phyloP scores from a whole-genome alignment of 2,113 vertebrate genomes.

The Baryphthengus martii region DNA sequence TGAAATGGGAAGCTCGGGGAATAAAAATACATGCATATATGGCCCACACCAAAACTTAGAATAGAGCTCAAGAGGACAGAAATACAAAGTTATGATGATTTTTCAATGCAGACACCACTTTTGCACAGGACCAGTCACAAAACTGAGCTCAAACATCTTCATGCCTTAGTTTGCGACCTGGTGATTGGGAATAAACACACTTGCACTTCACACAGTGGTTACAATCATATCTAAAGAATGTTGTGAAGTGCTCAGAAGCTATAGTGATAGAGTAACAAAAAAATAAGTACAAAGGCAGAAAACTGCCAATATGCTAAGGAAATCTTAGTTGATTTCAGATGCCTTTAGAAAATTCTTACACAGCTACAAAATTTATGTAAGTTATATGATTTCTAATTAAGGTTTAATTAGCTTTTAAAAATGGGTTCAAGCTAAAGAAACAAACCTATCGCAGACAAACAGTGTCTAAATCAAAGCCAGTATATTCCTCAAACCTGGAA shows the following conservation, averaged over 20 bases:
- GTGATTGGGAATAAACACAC: not conserved
- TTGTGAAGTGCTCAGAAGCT: not conserved
- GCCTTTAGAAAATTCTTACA: not conserved
- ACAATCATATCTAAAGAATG: not conserved
- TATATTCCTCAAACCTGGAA: not conserved
- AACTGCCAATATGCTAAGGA: not conserved
- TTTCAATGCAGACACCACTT: not conserved
- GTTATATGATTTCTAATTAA: not conserved
- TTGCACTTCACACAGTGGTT: not conserved
- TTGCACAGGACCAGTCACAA: not conserved
- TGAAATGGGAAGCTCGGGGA: not conserved
- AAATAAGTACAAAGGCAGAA: not conserved
- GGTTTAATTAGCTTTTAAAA: not conserved
- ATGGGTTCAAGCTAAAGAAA: not conserved
- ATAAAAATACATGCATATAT: not conserved
- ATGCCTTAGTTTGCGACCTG: not conserved
- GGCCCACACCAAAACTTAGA: not conserved
- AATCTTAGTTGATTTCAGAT: not conserved
- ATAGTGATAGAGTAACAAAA: not conserved
- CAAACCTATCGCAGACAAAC: not conserved
- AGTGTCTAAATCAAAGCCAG: not conserved
- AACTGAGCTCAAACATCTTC: not conserved
- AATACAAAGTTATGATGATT: not conserved
- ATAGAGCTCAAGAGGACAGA: not conserved
- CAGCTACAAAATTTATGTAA: not conserved